These are phyloP conservation scores for Melangyna quadrimaculata DNA, from an alignment of 2,888 invertebrate species.

Conservation along the genomic window DNA sequence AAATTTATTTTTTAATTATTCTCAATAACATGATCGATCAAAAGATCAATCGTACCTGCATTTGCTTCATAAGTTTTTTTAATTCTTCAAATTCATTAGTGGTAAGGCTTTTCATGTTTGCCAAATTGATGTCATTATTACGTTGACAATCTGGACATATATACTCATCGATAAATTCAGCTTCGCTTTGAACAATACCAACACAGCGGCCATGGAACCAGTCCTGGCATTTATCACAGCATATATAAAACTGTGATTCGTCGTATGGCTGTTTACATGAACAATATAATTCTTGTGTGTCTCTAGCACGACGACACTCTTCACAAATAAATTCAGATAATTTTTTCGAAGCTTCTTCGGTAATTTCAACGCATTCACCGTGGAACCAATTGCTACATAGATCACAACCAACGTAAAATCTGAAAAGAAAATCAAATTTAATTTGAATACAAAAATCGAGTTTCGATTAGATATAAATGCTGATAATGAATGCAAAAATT, in stretches of 20 bases:
- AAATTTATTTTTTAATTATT: background rate
- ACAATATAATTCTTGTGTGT: conserved; percentile 96
- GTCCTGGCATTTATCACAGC: conserved; percentile 98
- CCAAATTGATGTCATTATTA: conserved; percentile 93
- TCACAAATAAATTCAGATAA: conserved; percentile 94
- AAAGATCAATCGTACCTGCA: conserved; percentile 84
- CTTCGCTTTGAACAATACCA: conserved; percentile 95
- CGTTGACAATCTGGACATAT: conserved; percentile 97
- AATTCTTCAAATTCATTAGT: conserved; percentile 91
- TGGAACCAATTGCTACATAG: conserved; percentile 99
- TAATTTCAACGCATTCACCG: conserved; percentile 96
- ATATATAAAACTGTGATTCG: conserved; percentile 99
- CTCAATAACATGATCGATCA: conserved; percentile 18
- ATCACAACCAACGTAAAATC: conserved; percentile 98
- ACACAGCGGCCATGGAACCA: conserved; percentile 99
- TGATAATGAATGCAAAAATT: too few species aligned
- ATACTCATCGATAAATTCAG: conserved; percentile 97
- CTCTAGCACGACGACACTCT: conserved; percentile 92
- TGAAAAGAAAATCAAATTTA: conserved; percentile 76
- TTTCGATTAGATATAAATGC: background rate
- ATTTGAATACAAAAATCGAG: background rate
- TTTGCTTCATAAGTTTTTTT: conserved; percentile 92
- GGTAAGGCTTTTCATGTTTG: conserved; percentile 93
- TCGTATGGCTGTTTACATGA: conserved; percentile 98
- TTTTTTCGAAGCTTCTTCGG: conserved; percentile 93